Evolutionary conservation across 2,888 invertebrate genomes (phyloP).

Genomic region (Cremastobaeus sp.): DNA sequence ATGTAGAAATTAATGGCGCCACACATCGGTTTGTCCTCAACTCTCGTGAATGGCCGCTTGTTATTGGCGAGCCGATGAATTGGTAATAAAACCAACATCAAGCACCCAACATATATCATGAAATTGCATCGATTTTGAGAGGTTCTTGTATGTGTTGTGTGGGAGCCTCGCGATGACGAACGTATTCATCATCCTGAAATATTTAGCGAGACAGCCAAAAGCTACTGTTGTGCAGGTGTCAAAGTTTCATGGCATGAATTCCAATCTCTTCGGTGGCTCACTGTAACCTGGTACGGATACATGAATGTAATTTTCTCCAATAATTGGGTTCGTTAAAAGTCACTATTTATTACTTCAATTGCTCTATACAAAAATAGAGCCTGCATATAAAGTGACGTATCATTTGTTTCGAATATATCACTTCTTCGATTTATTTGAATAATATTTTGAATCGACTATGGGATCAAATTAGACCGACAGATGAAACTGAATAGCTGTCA

Average conservation of each 20-base stretch:
- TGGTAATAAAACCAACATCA: slow-evolving; percentile 67
- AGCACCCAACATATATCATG: slow-evolving; percentile 54
- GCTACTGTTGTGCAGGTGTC: slow-evolving; percentile 54
- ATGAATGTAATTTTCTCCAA: slow-evolving; percentile 48
- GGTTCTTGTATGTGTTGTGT: slow-evolving; percentile 48
- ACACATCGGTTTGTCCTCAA: slow-evolving; percentile 43
- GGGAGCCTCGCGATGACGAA: slow-evolving; percentile 55
- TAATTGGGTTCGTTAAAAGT: slow-evolving; percentile 54
- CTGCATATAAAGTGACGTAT: slow-evolving; percentile 30
- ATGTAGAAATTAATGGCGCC: slow-evolving; percentile 54
- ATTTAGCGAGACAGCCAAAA: slow-evolving; percentile 55
- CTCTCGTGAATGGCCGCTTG: slow-evolving; percentile 53
- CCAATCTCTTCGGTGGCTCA: slow-evolving; percentile 44
- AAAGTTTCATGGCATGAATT: slow-evolving; percentile 58
- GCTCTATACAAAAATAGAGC: slow-evolving; percentile 28
- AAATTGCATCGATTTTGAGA: slow-evolving; percentile 64
- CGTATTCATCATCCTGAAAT: slow-evolving; percentile 61
- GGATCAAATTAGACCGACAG: slow-evolving; percentile 30
- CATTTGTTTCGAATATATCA: slow-evolving; percentile 43
- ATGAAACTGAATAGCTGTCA: slow-evolving; percentile 6
- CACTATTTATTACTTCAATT: slow-evolving; percentile 47
- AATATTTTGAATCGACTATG: slow-evolving; percentile 27
- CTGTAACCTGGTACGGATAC: slow-evolving; percentile 30
- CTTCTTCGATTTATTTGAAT: slow-evolving; percentile 24
- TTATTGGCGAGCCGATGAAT: slow-evolving; percentile 67